Conservation (phyloP, 1,140 invertebrate genomes). For the Ceratina calcarata region DNA sequence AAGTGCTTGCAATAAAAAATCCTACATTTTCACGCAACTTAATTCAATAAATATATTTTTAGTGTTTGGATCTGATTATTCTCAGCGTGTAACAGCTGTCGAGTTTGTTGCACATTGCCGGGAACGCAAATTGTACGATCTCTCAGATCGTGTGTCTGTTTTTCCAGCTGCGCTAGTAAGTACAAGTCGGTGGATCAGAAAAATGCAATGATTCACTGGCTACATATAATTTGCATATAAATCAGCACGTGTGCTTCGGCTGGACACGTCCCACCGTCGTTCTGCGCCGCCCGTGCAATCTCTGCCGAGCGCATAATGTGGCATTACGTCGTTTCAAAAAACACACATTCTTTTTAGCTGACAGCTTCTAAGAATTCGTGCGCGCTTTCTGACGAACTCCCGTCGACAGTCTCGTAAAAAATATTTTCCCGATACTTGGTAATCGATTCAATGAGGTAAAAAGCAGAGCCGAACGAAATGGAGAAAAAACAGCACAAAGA, state of each 20-base stretch:
- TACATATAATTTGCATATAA: conserved; percentile 35
- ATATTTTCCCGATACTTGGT: not conserved
- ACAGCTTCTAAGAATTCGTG: not conserved
- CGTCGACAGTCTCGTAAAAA: not conserved
- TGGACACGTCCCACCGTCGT: not conserved
- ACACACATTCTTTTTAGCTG: not conserved
- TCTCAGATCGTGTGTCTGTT: not conserved
- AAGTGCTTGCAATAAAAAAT: too few relatives aligned
- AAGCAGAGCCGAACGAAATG: not conserved
- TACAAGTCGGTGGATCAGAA: not conserved
- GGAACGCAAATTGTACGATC: not conserved
- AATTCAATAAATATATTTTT: not conserved
- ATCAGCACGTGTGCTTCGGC: conserved; percentile 33
- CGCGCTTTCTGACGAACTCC: not conserved
- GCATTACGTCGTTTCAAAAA: not conserved
- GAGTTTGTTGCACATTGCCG: not conserved
- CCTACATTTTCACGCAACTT: too few relatives aligned
- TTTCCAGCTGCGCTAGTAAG: conserved; percentile 8
- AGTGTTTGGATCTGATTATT: not conserved
- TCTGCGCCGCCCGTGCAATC: not conserved
- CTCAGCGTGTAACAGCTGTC: not conserved
- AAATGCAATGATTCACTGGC: conserved; percentile 27
- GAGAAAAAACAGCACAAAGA: too few relatives aligned
- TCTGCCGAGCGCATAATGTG: not conserved
- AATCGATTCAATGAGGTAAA: not conserved